Evolutionary conservation across 2,888 invertebrate species (phyloP).

Genomic region (Hypolimnas misippus): DNA sequence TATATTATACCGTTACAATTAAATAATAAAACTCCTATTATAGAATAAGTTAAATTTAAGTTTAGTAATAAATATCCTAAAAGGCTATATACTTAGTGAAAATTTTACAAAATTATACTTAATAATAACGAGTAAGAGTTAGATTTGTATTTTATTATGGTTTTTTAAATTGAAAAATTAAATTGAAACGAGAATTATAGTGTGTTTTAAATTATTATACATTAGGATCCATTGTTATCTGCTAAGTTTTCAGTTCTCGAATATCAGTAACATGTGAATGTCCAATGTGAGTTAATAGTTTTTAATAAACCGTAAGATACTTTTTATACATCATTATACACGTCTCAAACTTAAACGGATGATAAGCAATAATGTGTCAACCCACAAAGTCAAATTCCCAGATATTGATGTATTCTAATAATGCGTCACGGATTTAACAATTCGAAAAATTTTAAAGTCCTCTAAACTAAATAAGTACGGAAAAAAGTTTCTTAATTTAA

Average conservation of each 20-base stretch:
- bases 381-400: no score
- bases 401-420: no score
- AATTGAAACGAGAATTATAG: neutral
- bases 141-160: conserved; percentile 4
- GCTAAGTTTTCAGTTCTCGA: conserved; percentile 1
- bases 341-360: conserved; percentile 10
- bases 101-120: conserved; percentile 13
- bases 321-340: conserved; percentile 8
- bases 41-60: conserved; percentile 22
- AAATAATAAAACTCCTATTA: conserved; percentile 15
- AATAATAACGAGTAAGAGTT: conserved; percentile 4
- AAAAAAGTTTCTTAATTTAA: no score
- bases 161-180: neutral
- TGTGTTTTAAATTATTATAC: conserved; percentile 2
- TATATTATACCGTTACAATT: conserved; percentile 7
- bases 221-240: conserved; percentile 1
- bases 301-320: neutral
- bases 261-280: neutral
- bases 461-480: no score
- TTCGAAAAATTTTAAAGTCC: no score
- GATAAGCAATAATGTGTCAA: no score
- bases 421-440: no score
- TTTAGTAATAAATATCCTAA: conserved; percentile 19
- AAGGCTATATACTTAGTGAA: conserved; percentile 17
- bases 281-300: neutral